Percentiles rank a stretch among this genome's conserved stretches.
phyloP scores from a whole-genome alignment of 1,140 invertebrate genomes.

The Trinorchestia longiramus region DNA sequence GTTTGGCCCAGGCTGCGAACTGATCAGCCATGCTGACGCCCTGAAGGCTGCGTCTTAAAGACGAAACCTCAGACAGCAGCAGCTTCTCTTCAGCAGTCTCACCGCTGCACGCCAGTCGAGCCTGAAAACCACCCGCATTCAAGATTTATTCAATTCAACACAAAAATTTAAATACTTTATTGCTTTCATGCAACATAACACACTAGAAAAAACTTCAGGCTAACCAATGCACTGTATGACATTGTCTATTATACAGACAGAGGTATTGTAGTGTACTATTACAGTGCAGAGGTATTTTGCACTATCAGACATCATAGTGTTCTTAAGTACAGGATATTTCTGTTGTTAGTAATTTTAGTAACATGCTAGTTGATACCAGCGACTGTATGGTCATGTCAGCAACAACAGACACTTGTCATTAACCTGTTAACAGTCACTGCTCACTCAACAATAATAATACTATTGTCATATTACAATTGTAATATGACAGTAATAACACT shows the following conservation, averaged over 20 bases:
- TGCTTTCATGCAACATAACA: not conserved
- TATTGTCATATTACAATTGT: too few species aligned
- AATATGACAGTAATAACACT: too few species aligned
- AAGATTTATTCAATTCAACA: not conserved
- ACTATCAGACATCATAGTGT: too few species aligned
- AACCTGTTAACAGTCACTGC: too few species aligned
- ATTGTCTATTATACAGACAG: not conserved
- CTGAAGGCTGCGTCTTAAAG: conserved; percentile 16
- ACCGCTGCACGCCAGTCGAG: not conserved
- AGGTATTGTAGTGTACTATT: not conserved
- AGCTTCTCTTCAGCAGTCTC: conserved; percentile 6
- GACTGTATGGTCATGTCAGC: too few species aligned
- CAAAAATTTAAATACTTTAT: not conserved
- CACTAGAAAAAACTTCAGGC: not conserved
- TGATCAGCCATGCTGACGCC: conserved; percentile 28
- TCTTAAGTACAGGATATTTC: too few species aligned
- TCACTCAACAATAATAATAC: too few species aligned
- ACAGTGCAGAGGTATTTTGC: not conserved
- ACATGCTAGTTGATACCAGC: too few species aligned
- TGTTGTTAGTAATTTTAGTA: too few species aligned
- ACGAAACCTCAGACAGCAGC: not conserved
- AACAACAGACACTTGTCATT: too few species aligned
- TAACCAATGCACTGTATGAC: not conserved
- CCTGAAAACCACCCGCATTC: not conserved
- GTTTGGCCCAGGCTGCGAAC: conserved; percentile 26